Base-by-base conservation (phyloP, 2,113 vertebrate genomes). In the Brachyistius frenatus region DNA sequence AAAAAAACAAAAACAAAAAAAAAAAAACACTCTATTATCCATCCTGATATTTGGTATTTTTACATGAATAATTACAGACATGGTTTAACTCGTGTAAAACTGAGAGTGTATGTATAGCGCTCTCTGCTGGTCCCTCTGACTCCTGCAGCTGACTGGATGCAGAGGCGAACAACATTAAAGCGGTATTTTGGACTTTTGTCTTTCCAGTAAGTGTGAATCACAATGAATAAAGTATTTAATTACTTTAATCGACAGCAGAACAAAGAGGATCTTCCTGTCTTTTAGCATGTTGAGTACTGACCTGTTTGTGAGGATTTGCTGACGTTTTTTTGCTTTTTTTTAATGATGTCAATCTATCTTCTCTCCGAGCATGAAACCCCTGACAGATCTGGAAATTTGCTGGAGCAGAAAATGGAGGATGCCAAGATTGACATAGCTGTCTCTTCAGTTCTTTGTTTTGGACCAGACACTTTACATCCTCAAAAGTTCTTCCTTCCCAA, bases 261-360 rank as follows among this genome's bases (percentile, higher is more conserved):
- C 1, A 41, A 16, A 65, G 41, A 71, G 4, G 47, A 44, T 16
- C 3, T 60, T 52, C 35, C 0, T 50, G 9, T 31, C 30, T 15
- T 49, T 30, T 35, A 6, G 16, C 7, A n/a, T n/a, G 23, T 41
- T 58, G 39, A 58, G 56, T 3, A 15, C 1, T 49, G 41, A 44
- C 39, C 13, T 47, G 41, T 70, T 66, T 83, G 44, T 65, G 66
- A 47, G 31, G 31, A 78, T 84, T 46, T 72, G 86, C 74, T 79
- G 87, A 80, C 46, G 30, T 85, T 63, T 70, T 23, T 23, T n/a
- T 63, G 70, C 16, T 11, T 33, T 83, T 72, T 84, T 33, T 63
- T 88, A 71, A 90, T 85, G 81, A 74, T 4, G 30, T 9, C 71
- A 16, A 53, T 84, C 67, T 66, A 61, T 86, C 79, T 78, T 66